Percentiles rank a stretch among this genome's conserved stretches.
Conservation (phyloP, 2,888 invertebrate genomes). For the Leptinotarsa juncta region DNA sequence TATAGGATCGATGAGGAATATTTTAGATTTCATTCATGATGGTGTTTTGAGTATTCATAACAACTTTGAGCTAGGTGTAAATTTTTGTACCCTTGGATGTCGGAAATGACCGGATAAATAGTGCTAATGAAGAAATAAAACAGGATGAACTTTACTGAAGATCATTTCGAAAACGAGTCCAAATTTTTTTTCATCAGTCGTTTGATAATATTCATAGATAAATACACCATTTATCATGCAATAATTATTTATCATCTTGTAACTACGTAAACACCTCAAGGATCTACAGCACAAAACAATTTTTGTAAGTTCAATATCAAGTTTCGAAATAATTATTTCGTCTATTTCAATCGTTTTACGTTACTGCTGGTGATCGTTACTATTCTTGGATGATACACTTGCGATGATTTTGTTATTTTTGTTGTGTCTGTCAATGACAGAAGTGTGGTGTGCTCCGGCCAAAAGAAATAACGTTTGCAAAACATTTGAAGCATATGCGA, state of each 20-base stretch:
- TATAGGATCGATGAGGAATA: no score
- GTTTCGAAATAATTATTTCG: not conserved
- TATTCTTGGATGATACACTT: not conserved
- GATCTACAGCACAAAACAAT: not conserved
- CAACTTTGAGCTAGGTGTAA: no score
- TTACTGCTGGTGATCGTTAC: not conserved
- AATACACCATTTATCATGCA: not conserved
- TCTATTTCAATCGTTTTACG: not conserved
- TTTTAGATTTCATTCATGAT: no score
- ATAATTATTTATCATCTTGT: not conserved
- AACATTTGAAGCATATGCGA: conserved; percentile 41
- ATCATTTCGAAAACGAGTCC: not conserved
- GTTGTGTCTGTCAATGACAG: not conserved
- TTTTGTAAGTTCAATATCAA: conserved; percentile 4
- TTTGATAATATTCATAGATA: not conserved
- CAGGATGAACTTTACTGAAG: no score
- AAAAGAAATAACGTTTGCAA: conserved; percentile 42
- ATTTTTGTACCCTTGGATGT: no score
- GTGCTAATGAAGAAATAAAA: no score
- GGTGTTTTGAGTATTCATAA: no score
- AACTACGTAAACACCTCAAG: not conserved
- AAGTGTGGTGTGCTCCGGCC: not conserved
- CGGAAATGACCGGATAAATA: no score
- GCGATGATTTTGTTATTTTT: not conserved
- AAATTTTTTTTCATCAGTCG: not conserved